Base-by-base conservation (phyloP, 2,113 vertebrate species). In the Thamnophis sirtalis region DNA sequence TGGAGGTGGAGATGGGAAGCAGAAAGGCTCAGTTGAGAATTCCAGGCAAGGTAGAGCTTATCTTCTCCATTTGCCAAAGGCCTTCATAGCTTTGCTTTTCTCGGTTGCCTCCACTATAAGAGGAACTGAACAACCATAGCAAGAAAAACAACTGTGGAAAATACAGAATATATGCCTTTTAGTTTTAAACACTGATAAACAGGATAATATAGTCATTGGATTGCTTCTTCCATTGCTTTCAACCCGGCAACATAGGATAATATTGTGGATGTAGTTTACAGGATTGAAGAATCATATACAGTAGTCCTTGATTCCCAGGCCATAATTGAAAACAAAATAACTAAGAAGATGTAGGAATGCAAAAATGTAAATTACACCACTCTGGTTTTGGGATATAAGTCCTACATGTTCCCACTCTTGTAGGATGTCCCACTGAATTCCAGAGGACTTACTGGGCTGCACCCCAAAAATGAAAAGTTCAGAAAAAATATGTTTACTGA, bases 11-110 rank as follows among this genome's bases (percentile, higher is more conserved):
- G 43, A n/a, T 3, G 51, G 28, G 21, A 28, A 96, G 87, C 91
- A 95, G 95, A 92, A 60, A 13, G 4, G 54, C 22, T 38, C 53
- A 56, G 87, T 21, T 22, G 95, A 92, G 95, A 95, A 93, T 95
- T 92, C 87, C 9, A 93, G 94, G 95, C 96, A 94, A 55, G 56
- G 92, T 93, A 89, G 91, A 92, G 56, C 73, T 87, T 49, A 87
- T 92, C 86, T 93, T 93, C 88, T 91, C 93, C 90, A 60, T 49
- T 91, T 51, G 0, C 91, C 93, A 91, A 91, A 93, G 92, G 87
- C 86, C 93, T 84, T 63, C 92, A 15, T 53, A 90, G 73, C 88
- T 93, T 94, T 51, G 2, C 0, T 48, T 94, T 93, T 90, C 56
- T 54, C 48, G 0, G 13, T 26, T 38, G 68, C 49, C 89, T 89